Evolutionary conservation across 2,888 invertebrate species (phyloP).

Genomic region (Sarcophaga rosellei): DNA sequence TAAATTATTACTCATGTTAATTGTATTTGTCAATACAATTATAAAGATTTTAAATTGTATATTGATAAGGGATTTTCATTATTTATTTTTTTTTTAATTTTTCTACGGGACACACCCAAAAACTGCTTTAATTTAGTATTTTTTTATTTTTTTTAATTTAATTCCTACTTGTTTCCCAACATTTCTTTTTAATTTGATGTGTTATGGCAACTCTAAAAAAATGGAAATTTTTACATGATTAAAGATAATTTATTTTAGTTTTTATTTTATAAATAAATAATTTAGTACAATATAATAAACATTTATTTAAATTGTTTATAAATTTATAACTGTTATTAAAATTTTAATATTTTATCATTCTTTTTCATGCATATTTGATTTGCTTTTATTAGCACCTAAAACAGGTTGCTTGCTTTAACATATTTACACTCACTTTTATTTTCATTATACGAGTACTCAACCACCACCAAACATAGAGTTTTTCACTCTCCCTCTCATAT

Average conservation of each 20-base stretch:
- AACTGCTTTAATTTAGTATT: neutral
- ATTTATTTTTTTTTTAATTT: neutral
- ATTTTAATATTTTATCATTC: neutral
- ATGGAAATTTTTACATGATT: too few species aligned
- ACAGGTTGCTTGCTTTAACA: neutral
- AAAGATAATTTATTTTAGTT: too few species aligned
- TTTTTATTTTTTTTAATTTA: neutral
- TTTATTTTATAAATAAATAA: too few species aligned
- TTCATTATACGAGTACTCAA: slow-evolving; percentile 1
- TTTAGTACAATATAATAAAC: too few species aligned
- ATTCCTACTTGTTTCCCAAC: too few species aligned
- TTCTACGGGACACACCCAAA: neutral
- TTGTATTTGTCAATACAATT: too few species aligned
- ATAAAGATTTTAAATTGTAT: too few species aligned
- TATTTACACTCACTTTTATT: slow-evolving; percentile 11
- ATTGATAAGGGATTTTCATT: too few species aligned
- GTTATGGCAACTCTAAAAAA: too few species aligned
- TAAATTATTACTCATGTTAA: neutral
- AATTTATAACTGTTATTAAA: neutral
- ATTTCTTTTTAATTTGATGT: too few species aligned
- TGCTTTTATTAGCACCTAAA: neutral
- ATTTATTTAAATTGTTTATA: too few species aligned
- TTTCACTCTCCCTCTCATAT: too few species aligned
- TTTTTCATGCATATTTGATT: neutral
- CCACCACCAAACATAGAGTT: neutral